These are phyloP conservation scores for Gopherus flavomarginatus DNA, from an alignment of 2,113 vertebrate genomes.

Conservation along the genomic window DNA sequence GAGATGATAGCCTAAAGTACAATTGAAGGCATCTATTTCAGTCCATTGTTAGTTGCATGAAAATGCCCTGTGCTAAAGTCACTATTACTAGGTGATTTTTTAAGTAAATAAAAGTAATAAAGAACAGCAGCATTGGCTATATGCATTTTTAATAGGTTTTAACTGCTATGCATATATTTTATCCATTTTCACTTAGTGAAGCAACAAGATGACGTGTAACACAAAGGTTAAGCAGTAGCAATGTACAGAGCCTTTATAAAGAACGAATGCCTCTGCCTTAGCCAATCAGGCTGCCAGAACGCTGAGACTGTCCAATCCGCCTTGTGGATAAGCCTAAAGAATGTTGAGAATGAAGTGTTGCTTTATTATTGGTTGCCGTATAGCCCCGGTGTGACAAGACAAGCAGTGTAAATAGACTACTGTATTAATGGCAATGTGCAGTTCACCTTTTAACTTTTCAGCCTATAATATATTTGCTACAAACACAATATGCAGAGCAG, in stretches of 20 bases:
- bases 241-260: neutral
- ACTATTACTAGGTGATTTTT: conserved; percentile 16
- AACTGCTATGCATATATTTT: conserved; percentile 9
- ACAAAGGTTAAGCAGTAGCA: conserved; percentile 22
- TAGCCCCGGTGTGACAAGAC: neutral
- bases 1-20: conserved; percentile 62
- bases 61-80: conserved; percentile 50
- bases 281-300: neutral
- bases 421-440: neutral
- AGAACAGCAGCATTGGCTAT: neutral
- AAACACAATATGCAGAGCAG: neutral
- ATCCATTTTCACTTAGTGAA: neutral
- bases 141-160: conserved; percentile 15
- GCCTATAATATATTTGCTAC: neutral
- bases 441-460: neutral
- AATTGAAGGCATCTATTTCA: conserved; percentile 62
- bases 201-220: neutral
- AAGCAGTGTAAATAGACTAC: neutral
- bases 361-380: neutral
- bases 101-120: neutral
- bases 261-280: neutral
- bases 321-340: neutral
- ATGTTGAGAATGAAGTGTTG: neutral
- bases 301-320: conserved; percentile 22
- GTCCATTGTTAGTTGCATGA: conserved; percentile 59